phyloP scores from a whole-genome alignment of 1,140 invertebrate species.

The Anastatus disparis region DNA sequence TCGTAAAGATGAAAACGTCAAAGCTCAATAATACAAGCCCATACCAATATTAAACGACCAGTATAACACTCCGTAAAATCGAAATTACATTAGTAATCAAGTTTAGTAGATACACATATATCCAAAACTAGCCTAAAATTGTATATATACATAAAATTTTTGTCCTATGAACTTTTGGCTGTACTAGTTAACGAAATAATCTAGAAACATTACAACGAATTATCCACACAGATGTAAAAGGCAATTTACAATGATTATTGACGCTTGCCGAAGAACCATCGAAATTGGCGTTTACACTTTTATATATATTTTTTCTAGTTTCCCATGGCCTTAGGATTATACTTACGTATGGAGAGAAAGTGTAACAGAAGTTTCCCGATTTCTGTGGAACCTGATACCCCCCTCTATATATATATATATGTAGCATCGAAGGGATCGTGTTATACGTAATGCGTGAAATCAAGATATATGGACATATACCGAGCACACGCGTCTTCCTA shows the following conservation, averaged over 20 bases:
- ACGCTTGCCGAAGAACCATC: conserved; percentile 33
- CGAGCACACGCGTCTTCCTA: no score
- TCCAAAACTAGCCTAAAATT: no score
- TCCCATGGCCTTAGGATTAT: no score
- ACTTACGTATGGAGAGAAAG: background rate
- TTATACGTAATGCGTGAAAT: conserved; percentile 65
- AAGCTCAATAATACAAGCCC: background rate
- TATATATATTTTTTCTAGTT: no score
- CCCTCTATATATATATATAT: no score
- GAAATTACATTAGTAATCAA: conserved; percentile 5
- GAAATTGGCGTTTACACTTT: no score
- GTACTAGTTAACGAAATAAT: conserved; percentile 35
- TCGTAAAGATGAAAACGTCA: conserved; percentile 9
- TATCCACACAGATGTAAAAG: conserved; percentile 25
- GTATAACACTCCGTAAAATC: conserved; percentile 6
- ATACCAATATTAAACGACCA: no score
- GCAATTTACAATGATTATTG: conserved; percentile 60
- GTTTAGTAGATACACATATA: no score
- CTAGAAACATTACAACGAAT: conserved; percentile 15
- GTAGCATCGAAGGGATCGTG: no score
- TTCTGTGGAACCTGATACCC: conserved; percentile 65
- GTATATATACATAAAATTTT: no score
- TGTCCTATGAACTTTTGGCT: no score
- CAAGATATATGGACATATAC: conserved; percentile 67
- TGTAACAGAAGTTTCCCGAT: conserved; percentile 60